Base-by-base conservation (phyloP, 2,888 invertebrate genomes). In the Pyrocoelia pectoralis region DNA sequence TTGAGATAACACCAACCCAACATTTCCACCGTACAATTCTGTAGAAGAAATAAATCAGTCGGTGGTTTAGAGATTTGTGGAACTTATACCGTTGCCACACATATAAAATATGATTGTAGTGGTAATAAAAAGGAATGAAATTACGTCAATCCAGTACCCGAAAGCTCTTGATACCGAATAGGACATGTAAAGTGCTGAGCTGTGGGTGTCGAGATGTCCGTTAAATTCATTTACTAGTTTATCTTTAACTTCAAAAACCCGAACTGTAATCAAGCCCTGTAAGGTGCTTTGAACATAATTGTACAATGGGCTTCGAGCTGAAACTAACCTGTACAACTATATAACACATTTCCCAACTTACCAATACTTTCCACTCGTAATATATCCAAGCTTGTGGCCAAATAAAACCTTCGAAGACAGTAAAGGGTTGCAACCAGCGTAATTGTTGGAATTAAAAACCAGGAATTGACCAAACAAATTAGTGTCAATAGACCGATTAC, bases 261-360 rank as follows among this genome's bases (percentile, higher is more conserved):
- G 84, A 65, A 97, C 94, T 0, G 94, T 94, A 48, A 90, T 87
- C 13, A 97, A 86, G 1, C 96, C 96, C 67, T 90, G 87, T 3
- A 96, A 83, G 0, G 93, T 89, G 0, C 94, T 89, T 29, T 90
- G 90, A 71, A 95, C 86, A 78, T 95, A 94, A 0, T 93, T 91
- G 79, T 95, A 95, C 0, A 97, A 91, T 0, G 97, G 96, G 82
- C 18, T 46, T 46, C 17, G 15, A 10, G 18, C 46, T 46, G 8
- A 10, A 17, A 94, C 3, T 4, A 2, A 3, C 4, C 15, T 15
- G 14, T 94, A 17, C 5, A 13, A 6, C 18, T 18, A 38, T 19
- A 55, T 73, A 78, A n/a, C n/a, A n/a, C n/a, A n/a, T n/a, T n/a
- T n/a, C n/a, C n/a, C n/a, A n/a, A n/a, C n/a, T 79, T 77, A 84